Evolutionary conservation across 2,888 invertebrate species (phyloP), one percentile per base, ranked within the genome.

Genomic region (Perdita meconis): DNA sequence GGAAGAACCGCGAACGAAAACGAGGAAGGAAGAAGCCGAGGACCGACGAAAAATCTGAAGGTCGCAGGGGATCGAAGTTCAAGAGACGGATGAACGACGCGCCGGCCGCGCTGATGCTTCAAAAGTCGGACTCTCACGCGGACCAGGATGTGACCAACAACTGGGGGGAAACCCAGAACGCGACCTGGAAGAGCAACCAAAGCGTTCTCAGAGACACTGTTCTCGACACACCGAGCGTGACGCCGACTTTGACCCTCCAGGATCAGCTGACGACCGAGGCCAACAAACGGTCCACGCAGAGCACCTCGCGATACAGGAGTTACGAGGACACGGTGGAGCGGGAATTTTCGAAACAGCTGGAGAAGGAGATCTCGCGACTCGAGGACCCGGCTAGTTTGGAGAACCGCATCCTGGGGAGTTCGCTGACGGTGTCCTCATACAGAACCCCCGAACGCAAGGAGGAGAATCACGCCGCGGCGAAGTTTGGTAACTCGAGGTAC

Each of bases 261-360:
- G 70, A 74, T 47, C 83, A 71, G 5, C 53, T 77, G 22, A 82
- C 85, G 38, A 78, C 79, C 10, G 80, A 72, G 8, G 51, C 22
- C 2, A 36, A 40, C 22, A 70, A 42, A 10, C 36, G 53, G 8
- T 22, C 64, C 0, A 0, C 40, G 2, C 66, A 66, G 67, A 85
- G 66, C 26, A 86, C 76, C 44, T 42, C 68, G 2, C 80, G 80
- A 22, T 73, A 57, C 19, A 68, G 64, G 3, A 56, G 36, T 8
- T 80, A 82, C 34, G 59, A 67, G 60, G 87, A 84, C 57, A 89
- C 88, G 36, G 86, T 90, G 3, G 90, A 90, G 65, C 84, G 87
- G 22, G 89, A 90, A 26, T 87, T 90, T 38, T 89, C 90, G 2
- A 88, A 86, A 24, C 88, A 90, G 67, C 74, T 90, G 22, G 89